phyloP scores from a whole-genome alignment of 2,113 vertebrate genomes.

The Festucalex cinctus region DNA sequence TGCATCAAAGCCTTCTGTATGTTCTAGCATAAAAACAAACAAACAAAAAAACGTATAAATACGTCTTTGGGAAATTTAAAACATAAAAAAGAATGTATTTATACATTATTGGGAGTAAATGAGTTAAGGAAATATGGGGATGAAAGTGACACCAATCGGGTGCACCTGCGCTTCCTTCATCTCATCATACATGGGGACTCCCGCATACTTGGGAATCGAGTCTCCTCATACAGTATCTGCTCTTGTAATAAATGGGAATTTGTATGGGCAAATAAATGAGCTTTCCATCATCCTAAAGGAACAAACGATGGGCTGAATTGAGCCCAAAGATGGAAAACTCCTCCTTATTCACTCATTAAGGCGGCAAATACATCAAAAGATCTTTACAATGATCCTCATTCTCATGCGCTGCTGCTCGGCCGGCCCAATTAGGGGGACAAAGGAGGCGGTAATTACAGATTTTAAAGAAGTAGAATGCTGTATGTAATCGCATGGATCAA shows the following conservation, averaged over 20 bases:
- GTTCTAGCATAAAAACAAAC: no score
- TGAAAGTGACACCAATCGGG: constrained; percentile 50
- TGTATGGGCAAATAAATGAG: constrained; percentile 21
- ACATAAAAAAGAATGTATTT: no score
- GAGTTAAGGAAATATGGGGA: constrained; percentile 56
- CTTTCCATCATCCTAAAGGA: constrained; percentile 66
- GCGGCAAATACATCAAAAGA: constrained; percentile 45
- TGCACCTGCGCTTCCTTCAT: constrained; percentile 64
- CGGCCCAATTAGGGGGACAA: constrained; percentile 65
- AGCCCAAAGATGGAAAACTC: constrained; percentile 44
- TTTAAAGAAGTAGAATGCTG: constrained; percentile 61
- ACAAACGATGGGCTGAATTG: constrained; percentile 73
- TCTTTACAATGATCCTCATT: constrained; percentile 50
- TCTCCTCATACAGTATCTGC: constrained; percentile 78
- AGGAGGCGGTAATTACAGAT: constrained; percentile 71
- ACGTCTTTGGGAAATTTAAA: no score
- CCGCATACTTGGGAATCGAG: constrained; percentile 78
- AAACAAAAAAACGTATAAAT: no score
- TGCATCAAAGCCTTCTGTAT: no score
- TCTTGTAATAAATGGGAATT: not conserved
- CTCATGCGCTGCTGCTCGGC: constrained; percentile 53
- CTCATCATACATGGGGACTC: constrained; percentile 22
- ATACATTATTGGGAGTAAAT: no score
- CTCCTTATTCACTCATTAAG: constrained; percentile 32
- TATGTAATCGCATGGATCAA: constrained; percentile 71